Conservation (phyloP, 2,113 vertebrate genomes). For the Empidonax traillii region DNA sequence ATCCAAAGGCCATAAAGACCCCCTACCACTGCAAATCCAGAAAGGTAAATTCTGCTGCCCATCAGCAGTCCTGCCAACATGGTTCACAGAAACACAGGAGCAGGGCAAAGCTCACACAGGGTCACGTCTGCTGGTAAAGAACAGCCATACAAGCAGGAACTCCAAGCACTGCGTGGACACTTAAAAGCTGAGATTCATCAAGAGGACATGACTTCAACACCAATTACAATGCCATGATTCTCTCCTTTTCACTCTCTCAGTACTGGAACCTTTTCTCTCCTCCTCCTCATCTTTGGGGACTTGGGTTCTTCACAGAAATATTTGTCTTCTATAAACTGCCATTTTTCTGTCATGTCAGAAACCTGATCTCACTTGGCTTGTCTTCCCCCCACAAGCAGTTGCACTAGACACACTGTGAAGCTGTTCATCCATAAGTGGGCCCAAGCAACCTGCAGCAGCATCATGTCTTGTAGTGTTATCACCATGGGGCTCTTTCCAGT, state of each 20-base stretch:
- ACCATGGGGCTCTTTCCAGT: accelerated
- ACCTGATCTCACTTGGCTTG: background rate
- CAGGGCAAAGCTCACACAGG: background rate
- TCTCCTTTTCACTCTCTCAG: background rate
- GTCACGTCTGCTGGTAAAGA: background rate
- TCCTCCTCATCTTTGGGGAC: background rate
- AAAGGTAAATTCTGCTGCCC: background rate
- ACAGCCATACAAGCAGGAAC: background rate
- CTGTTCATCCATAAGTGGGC: background rate
- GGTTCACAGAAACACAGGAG: background rate
- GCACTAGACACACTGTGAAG: background rate
- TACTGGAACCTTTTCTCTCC: background rate
- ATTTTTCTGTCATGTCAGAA: background rate
- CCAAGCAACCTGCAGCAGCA: accelerated
- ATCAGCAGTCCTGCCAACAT: accelerated
- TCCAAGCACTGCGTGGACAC: background rate
- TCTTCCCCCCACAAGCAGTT: accelerated
- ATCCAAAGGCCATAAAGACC: background rate
- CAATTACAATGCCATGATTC: background rate
- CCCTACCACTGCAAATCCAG: background rate
- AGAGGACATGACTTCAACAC: background rate
- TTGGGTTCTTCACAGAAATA: background rate
- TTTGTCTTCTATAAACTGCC: background rate
- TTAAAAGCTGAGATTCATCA: background rate
- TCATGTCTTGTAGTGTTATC: background rate